phyloP scores from a whole-genome alignment of 2,113 vertebrate species.

The Sclerurus mexicanus region DNA sequence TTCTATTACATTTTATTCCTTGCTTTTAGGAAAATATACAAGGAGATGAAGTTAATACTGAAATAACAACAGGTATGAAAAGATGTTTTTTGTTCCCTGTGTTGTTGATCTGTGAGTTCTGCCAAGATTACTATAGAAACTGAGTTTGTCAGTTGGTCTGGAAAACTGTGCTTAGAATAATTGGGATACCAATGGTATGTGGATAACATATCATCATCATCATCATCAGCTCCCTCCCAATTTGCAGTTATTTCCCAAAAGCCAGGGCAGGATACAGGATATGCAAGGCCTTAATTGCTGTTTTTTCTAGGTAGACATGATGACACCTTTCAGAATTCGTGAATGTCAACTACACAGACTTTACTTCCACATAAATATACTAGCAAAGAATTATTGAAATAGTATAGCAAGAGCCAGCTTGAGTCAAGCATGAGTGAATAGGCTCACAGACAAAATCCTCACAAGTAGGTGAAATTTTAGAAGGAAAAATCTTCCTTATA shows the following conservation, averaged over 20 bases:
- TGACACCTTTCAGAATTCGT: neutral
- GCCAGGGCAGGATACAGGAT: neutral
- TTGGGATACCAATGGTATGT: neutral
- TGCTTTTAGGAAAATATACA: slow-evolving; percentile 1
- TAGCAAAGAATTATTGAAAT: neutral
- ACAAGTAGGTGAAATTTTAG: neutral
- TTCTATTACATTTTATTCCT: neutral
- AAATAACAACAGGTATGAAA: slow-evolving; percentile 20
- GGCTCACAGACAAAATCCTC: neutral
- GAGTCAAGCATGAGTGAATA: neutral
- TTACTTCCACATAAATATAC: neutral
- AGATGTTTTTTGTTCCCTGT: neutral
- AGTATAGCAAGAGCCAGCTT: neutral
- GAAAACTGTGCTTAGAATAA: neutral
- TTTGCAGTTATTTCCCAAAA: neutral
- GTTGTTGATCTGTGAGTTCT: neutral
- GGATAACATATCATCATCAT: neutral
- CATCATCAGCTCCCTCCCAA: neutral
- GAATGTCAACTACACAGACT: neutral
- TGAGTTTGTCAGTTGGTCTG: neutral
- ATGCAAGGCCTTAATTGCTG: neutral
- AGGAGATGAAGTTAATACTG: neutral
- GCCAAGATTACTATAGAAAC: neutral
- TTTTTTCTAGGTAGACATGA: neutral
- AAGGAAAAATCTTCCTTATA: neutral